Evolutionary conservation across 2,888 invertebrate species (phyloP), one percentile per base, ranked within the genome.

Genomic region (Leptinotarsa tumamoca): DNA sequence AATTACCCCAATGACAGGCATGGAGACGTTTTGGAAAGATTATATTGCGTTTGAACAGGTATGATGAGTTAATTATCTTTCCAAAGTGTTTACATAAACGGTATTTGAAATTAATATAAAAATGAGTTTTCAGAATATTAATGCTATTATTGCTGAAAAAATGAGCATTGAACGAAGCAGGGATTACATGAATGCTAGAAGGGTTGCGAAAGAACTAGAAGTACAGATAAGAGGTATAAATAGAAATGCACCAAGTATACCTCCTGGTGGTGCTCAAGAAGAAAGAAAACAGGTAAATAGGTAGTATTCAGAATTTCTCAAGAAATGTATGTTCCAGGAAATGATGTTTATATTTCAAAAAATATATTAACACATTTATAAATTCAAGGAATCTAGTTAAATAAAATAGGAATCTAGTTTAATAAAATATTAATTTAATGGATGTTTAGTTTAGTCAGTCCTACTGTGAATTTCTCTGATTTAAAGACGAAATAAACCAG

Each of bases 21-120:
- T 99, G 86, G 99, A 99, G 87, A 94, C 95, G 1, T 90, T 99
- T 23, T 97, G 97, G 97, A 98, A 98, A 86, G 99, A 99, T 84
- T 99, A 99, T 88, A 97, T 98, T 83, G 92, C 94, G 0, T 99
- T 98, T 86, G 99, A 99, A 88, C 95, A 98, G 83, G 88, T 87
- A 80, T 75, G 61, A 18, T 61, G 33, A 15, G 3, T 17, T 68
- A 27, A 89, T 18, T 14, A 21, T 58, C 10, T 21, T 58, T 23
- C 21, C 13, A 27, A 13, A 4, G 13, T 58, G 13, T 58, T 21
- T 15, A 13, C 18, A 3, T 21, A 14, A 21, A 10, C 13, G 23
- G 3, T 21, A 14, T 23, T 21, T 4, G 4, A 23, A 21, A 23
- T 21, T 13, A 10, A 13, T 21, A 18, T 4, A 0, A 23, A 58